phyloP scores from a whole-genome alignment of 2,888 invertebrate species.

The Xanthorhoe designata region DNA sequence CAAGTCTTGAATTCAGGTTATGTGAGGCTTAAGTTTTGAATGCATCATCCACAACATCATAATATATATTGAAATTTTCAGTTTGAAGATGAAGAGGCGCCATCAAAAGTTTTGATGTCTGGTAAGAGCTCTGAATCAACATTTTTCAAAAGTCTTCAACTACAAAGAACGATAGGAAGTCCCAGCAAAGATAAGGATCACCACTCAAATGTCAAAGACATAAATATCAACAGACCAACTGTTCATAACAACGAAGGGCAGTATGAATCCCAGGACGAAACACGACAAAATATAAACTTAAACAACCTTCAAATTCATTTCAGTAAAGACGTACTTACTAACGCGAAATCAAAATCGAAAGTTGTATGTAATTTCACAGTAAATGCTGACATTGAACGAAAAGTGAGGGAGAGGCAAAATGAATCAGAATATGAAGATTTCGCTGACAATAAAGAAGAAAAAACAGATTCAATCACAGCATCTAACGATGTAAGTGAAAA shows the following conservation, averaged over 20 bases:
- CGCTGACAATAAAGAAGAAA: conserved; percentile 28
- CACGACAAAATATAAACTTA: neutral
- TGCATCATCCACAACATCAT: no score
- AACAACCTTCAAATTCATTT: conserved; percentile 16
- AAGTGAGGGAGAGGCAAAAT: conserved; percentile 27
- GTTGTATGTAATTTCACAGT: conserved; percentile 31
- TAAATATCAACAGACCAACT: conserved; percentile 5
- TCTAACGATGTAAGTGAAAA: neutral
- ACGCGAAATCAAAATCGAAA: conserved; percentile 11
- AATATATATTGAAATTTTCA: conserved; percentile 21
- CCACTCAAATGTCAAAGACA: conserved; percentile 1
- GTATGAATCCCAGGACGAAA: neutral
- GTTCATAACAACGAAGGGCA: no score
- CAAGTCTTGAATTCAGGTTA: no score
- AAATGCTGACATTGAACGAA: conserved; percentile 36
- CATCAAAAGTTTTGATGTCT: neutral
- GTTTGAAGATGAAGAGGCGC: conserved; percentile 8
- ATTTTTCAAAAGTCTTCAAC: conserved; percentile 33
- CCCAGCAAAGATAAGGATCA: neutral
- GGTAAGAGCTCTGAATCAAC: conserved; percentile 8
- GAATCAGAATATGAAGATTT: conserved; percentile 42
- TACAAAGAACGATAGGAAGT: conserved; percentile 12
- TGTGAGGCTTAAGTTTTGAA: no score
- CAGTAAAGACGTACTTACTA: conserved; percentile 9
- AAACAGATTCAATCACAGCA: neutral